phyloP scores from a whole-genome alignment of 2,888 invertebrate species.

The Epiblema foenella region DNA sequence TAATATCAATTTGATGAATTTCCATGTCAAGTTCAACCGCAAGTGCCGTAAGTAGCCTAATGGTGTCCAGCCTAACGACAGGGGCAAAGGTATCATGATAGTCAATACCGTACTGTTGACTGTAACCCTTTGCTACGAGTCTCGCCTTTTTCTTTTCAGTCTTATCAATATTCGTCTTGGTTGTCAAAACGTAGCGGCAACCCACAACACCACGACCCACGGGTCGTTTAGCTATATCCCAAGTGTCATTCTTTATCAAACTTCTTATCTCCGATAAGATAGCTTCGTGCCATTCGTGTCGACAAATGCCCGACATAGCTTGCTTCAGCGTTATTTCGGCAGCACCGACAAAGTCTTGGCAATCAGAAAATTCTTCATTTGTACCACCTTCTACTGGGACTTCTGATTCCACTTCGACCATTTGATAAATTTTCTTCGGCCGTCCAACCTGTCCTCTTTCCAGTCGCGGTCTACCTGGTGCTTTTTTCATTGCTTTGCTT shows the following conservation, averaged over 20 bases:
- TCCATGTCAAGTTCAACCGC: conserved; percentile 15
- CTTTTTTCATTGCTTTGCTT: too few species aligned
- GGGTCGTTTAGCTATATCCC: not conserved
- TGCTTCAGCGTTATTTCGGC: not conserved
- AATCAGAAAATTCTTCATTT: too few species aligned
- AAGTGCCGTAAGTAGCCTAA: conserved; percentile 1
- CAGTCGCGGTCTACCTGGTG: too few species aligned
- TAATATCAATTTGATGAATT: conserved; percentile 18
- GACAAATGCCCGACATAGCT: not conserved
- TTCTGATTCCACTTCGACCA: too few species aligned
- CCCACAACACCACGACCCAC: not conserved
- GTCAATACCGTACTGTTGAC: conserved; percentile 2
- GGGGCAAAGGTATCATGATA: conserved; percentile 5
- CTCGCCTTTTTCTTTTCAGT: conserved; percentile 5
- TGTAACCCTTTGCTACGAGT: conserved; percentile 3
- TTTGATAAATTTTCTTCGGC: too few species aligned
- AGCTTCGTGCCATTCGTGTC: not conserved
- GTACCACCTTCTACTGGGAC: too few species aligned
- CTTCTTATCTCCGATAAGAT: not conserved
- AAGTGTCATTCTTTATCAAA: not conserved
- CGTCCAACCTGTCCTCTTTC: too few species aligned
- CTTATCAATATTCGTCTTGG: not conserved
- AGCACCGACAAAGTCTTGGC: not conserved
- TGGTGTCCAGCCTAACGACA: conserved; percentile 4
- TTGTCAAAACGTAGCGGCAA: not conserved